phyloP scores from a whole-genome alignment of 2,888 invertebrate species.

The Ernsta delagoae region DNA sequence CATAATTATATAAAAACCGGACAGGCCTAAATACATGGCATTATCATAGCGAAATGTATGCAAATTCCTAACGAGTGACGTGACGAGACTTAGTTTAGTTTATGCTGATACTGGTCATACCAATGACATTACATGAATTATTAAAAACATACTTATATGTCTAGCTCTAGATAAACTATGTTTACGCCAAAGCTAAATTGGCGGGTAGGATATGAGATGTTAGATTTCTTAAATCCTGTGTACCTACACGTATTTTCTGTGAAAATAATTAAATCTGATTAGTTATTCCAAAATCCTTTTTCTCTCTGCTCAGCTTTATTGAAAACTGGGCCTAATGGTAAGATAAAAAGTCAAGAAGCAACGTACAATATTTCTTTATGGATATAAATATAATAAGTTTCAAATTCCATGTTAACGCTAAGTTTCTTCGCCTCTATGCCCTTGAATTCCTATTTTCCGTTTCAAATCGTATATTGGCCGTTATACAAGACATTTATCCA shows the following conservation, averaged over 20 bases:
- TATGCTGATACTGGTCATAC: not conserved
- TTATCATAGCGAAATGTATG: not conserved
- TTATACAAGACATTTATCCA: constrained; percentile 23
- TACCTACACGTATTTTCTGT: no score
- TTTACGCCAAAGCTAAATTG: no score
- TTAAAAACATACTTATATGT: not conserved
- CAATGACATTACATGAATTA: not conserved
- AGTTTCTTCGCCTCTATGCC: not conserved
- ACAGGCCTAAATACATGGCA: constrained; percentile 6
- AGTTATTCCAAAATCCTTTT: no score
- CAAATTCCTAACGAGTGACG: not conserved
- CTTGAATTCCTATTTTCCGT: not conserved
- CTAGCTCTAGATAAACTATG: not conserved
- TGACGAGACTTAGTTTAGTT: not conserved
- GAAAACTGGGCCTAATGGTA: no score
- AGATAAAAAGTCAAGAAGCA: no score
- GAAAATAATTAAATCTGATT: no score
- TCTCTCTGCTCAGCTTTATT: no score
- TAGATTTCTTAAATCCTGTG: no score
- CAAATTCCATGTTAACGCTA: no score
- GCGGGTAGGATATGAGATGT: no score
- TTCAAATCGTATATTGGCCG: not conserved
- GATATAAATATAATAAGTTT: no score
- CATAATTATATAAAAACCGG: not conserved
- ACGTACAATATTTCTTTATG: no score